phyloP scores from a whole-genome alignment of 2,888 invertebrate species.

The Eristalis tenax region DNA sequence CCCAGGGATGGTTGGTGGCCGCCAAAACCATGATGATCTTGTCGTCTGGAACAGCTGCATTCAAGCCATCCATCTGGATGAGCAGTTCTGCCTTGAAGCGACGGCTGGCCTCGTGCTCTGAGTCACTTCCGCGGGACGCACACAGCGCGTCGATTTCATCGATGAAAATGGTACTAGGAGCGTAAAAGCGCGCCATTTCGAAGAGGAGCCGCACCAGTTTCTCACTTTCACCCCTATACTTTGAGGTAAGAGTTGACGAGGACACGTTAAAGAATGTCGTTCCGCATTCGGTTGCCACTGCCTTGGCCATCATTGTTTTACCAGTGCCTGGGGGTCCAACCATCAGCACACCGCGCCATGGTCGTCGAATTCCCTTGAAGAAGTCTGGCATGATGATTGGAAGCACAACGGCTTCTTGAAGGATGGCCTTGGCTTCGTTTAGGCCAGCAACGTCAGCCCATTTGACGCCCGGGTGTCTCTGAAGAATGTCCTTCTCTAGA shows the following conservation, averaged over 20 bases:
- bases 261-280: slow-evolving; percentile 95
- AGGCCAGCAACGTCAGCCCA: slow-evolving; percentile 90
- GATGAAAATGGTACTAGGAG: slow-evolving; percentile 94
- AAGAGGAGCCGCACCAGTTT: slow-evolving; percentile 92
- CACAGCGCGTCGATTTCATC: slow-evolving; percentile 95
- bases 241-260: slow-evolving; percentile 92
- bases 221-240: slow-evolving; percentile 95
- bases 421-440: slow-evolving; percentile 88
- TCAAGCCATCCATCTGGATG: slow-evolving; percentile 94
- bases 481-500: slow-evolving; percentile 91
- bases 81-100: slow-evolving; percentile 93
- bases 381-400: slow-evolving; percentile 94
- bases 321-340: slow-evolving; percentile 87
- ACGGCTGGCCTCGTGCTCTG: slow-evolving; percentile 93
- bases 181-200: slow-evolving; percentile 94
- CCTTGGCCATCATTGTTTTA: slow-evolving; percentile 91
- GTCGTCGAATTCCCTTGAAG: slow-evolving; percentile 92
- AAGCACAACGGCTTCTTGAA: slow-evolving; percentile 93
- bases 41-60: slow-evolving; percentile 84
- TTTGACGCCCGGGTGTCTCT: slow-evolving; percentile 90
- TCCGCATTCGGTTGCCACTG: slow-evolving; percentile 94
- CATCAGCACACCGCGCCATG: slow-evolving; percentile 84
- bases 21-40: slow-evolving; percentile 93
- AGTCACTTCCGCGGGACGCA: slow-evolving; percentile 90
- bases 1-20: slow-evolving; percentile 96